These are phyloP conservation scores for Ormyrus thymus DNA, from an alignment of 2,888 invertebrate species.

Conservation along the genomic window DNA sequence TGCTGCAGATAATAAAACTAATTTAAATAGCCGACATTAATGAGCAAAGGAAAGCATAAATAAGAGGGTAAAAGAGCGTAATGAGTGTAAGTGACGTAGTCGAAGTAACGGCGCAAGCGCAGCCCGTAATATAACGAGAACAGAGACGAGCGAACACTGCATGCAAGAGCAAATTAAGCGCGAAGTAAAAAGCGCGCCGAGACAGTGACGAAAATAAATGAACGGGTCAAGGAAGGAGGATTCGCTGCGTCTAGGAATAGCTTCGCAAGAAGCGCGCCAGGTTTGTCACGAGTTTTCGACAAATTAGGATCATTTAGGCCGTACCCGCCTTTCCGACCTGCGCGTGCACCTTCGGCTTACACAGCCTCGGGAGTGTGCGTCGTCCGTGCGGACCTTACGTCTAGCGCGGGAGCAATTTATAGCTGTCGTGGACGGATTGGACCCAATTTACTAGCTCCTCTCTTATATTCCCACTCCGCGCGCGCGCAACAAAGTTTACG, in stretches of 20 bases:
- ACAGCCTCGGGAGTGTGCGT: background rate
- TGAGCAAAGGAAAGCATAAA: background rate
- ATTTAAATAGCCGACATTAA: background rate
- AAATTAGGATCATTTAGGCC: slow-evolving; percentile 42
- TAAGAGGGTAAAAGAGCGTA: background rate
- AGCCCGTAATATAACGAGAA: background rate
- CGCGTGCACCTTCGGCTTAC: background rate
- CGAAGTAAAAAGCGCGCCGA: slow-evolving; percentile 20
- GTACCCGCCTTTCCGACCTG: background rate
- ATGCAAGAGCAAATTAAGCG: slow-evolving; percentile 28
- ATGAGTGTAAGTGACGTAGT: background rate
- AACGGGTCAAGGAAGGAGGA: slow-evolving; percentile 7
- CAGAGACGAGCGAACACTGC: background rate
- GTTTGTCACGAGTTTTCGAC: slow-evolving; percentile 21
- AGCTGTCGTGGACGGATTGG: slow-evolving; percentile 15
- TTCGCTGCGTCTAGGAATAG: background rate
- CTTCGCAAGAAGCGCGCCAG: slow-evolving; percentile 4
- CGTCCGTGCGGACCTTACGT: background rate
- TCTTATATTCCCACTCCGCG: too few relatives aligned
- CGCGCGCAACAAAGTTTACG: slow-evolving; percentile 7
- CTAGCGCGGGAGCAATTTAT: slow-evolving; percentile 9
- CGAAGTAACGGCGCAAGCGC: slow-evolving; percentile 15
- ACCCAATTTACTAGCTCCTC: slow-evolving; percentile 37
- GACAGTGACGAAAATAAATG: slow-evolving; percentile 42
- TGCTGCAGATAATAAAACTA: too few relatives aligned